Base-by-base conservation (phyloP, 2,888 invertebrate genomes). In the Hirudinaria manillensis region DNA sequence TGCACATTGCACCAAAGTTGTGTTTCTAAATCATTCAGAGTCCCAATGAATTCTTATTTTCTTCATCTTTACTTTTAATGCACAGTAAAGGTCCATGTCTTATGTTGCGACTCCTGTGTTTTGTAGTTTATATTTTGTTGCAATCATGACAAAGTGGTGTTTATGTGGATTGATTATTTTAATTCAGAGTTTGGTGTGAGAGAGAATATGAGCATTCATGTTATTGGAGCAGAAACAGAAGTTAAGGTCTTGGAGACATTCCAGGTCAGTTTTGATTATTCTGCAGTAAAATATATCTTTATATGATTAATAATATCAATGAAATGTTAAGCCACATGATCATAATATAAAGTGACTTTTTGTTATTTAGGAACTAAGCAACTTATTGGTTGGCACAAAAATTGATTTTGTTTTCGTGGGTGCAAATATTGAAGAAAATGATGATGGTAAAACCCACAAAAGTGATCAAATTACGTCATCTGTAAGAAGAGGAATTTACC, bases 191-290 rank as follows among this genome's bases (percentile, higher is more conserved):
- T 27, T 61, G 61, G 29, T 27, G 61, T 27, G n/a, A 61, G 10
- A 61, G 29, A 61, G n/a, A 24, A 61, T 24, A 2, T 61, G 29
- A 61, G 7, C 7, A 61, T 61, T 61, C 61, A 61, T n/a, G n/a
- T 61, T 27, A 61, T 61, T 29, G 61, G 61, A 7, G 61, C 29
- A 27, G 61, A 61, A 61, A 29, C 10, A 61, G 61, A 61, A 61
- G 29, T 61, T 27, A n/a, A 61, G 10, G 24, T 24, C 29, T 21
- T 61, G 13, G 61, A 61, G 29, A 27, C 61, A 1, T 61, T 61
- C 19, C 1, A 61, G 10, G 61, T 61, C 4, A 61, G 61, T 7
- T 27, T 61, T 2, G n/a, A 27, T 61, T 24, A 7, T 24, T 27
- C 24, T 27, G 29, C n/a, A 27, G 24, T 19, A 7, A 1, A 61